Conservation (phyloP, 2,113 vertebrate species). For the Protobothrops mucrosquamatus region DNA sequence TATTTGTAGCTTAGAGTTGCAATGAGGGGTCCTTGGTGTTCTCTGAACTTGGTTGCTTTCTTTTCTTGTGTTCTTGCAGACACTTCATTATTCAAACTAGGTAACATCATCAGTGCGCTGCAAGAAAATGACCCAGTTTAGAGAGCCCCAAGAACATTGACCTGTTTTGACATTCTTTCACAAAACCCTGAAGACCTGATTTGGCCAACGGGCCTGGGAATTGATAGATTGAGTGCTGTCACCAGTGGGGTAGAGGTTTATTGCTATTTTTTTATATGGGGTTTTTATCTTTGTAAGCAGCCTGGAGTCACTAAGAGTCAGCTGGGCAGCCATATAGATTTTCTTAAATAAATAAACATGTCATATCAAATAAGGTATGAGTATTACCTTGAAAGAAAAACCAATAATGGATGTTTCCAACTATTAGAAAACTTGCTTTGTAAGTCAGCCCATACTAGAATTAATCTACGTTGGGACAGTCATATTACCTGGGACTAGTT, state of each 20-base stretch:
- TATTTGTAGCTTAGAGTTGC: neutral
- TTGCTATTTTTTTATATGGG: neutral
- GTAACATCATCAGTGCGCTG: neutral
- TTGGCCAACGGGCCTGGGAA: neutral
- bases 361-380: neutral
- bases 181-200: neutral
- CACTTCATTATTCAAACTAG: neutral
- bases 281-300: neutral
- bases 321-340: neutral
- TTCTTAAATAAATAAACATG: neutral
- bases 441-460: neutral
- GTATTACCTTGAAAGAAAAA: neutral
- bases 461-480: neutral
- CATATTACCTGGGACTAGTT: neutral
- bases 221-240: neutral
- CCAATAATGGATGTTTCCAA: neutral
- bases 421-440: neutral
- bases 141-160: neutral
- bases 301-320: neutral
- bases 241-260: neutral
- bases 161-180: neutral
- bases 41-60: neutral
- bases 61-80: neutral
- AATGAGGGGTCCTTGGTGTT: neutral
- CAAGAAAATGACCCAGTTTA: neutral